These are phyloP conservation scores for Tragelaphus scriptus DNA, from an alignment of 2,113 vertebrate genomes.

Conservation along the genomic window DNA sequence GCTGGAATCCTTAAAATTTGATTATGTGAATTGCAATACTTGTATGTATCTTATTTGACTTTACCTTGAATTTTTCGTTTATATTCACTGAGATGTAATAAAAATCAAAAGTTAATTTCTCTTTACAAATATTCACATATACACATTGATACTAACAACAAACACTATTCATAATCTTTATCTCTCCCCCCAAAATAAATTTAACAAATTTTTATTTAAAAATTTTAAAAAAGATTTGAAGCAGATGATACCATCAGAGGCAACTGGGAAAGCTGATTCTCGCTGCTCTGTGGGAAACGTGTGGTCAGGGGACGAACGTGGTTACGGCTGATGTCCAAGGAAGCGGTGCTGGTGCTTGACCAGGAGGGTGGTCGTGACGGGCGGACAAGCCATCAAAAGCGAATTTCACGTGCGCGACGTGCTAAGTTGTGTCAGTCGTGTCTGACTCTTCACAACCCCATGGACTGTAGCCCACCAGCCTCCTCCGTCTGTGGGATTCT, in stretches of 20 bases:
- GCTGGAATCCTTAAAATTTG: not conserved
- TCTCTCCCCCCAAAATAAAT: not conserved
- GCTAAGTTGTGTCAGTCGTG: accelerated
- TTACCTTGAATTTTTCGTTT: not conserved
- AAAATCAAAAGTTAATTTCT: not conserved
- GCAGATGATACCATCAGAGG: not conserved
- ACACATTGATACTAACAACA: not conserved
- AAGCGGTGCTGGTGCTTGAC: not conserved
- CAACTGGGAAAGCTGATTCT: not conserved
- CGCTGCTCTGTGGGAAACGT: not conserved
- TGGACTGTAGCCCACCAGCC: accelerated
- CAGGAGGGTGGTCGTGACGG: accelerated
- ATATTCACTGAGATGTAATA: not conserved
- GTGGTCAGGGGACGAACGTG: not conserved
- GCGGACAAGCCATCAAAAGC: not conserved
- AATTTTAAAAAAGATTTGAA: not conserved
- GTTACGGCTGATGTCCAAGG: not conserved
- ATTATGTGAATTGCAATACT: not conserved
- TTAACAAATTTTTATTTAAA: not conserved
- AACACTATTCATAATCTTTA: not conserved
- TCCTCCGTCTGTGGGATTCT: not conserved
- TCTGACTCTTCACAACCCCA: not conserved
- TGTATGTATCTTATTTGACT: not conserved
- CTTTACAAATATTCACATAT: not conserved
- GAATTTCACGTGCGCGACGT: accelerated